Evolutionary conservation across 1,140 invertebrate species (phyloP), one percentile per base, ranked within the genome.

Genomic region (Drosophila yakuba): DNA sequence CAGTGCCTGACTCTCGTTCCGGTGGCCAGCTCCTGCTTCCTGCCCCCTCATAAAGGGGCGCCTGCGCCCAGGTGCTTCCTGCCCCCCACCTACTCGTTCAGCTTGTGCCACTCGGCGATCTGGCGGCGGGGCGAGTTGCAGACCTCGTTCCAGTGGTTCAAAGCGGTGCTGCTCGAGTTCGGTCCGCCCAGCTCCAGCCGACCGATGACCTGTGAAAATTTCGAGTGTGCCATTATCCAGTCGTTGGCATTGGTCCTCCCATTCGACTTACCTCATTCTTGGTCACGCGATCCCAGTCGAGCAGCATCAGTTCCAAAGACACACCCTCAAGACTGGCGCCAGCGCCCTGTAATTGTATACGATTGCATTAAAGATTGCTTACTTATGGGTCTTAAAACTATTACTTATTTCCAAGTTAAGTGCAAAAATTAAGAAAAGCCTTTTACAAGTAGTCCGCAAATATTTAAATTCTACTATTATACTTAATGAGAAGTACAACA

Each of bases 21-120:
- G 17, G 7, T 20, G 51, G 48, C 28, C 60, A 12, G 36, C 66
- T 68, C 45, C 74, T 78, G 72, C 47, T 62, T 56, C 56, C 51
- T 73, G 48, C 48, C 50, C 36, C 5, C 45, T 63, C 57, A 38
- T 41, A 32, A 55, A 62, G 47, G 71, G 74, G 78, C 74, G 82
- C 82, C 82, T 63, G 82, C 82, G 78, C 83, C 78, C 56, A 68
- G 38, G 38, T 47, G 73, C 60, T 48, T 41, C 35, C 20, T 12
- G 3, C 12, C 14, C 50, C 4, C 17, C 28, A n/a, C 63, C 85
- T 95, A 98, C 94, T 98, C 97, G 91, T 96, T 95, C 68, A 99
- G 94, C 94, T 98, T 98, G 94, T 99, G 98, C 98, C 98, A 99
- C 93, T 99, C 97, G 48, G 98, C 98, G 89, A 99, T 99, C 94